A percentile compares a stretch with the other conserved stretches of the same genome.
These are phyloP conservation scores for Aleiodes alternator DNA, from an alignment of 2,888 invertebrate species.

Conservation along the genomic window DNA sequence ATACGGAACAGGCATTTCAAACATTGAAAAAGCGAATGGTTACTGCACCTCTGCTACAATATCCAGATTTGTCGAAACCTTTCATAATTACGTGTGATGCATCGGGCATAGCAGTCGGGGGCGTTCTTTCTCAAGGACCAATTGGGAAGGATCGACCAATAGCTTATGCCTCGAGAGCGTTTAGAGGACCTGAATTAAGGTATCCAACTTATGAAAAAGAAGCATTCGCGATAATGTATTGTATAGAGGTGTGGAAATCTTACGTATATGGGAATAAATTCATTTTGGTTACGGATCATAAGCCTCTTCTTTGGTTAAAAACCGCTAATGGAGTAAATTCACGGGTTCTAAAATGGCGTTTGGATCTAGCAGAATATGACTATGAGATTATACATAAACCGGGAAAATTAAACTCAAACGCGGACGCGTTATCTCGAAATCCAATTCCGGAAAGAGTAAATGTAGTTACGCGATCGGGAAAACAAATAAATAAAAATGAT, in stretches of 20 bases:
- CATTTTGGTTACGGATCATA: slow-evolving; percentile 34
- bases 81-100: slow-evolving; percentile 51
- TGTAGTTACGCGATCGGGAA: slow-evolving; percentile 18
- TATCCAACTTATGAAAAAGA: slow-evolving; percentile 43
- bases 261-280: slow-evolving; percentile 41
- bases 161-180: slow-evolving; percentile 4
- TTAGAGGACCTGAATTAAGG: slow-evolving; percentile 8
- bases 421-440: slow-evolving; percentile 41
- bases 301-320: slow-evolving; percentile 1
- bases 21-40: slow-evolving; percentile 46
- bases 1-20: slow-evolving; percentile 46
- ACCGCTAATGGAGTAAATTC: background rate
- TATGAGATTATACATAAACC: slow-evolving; percentile 36
- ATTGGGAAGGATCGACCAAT: slow-evolving; percentile 41
- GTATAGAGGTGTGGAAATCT: slow-evolving; percentile 29
- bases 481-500: background rate
- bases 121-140: slow-evolving; percentile 61
- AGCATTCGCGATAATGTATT: slow-evolving; percentile 28
- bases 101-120: slow-evolving; percentile 52
- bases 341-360: slow-evolving; percentile 6
- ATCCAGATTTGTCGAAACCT: slow-evolving; percentile 23
- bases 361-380: slow-evolving; percentile 22
- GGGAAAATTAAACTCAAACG: slow-evolving; percentile 26
- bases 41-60: slow-evolving; percentile 36
- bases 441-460: slow-evolving; percentile 5